Evolutionary conservation across 53 echinoderm and acorn worm species (phyloP).

Genomic region (Glandiceps talaboti): DNA sequence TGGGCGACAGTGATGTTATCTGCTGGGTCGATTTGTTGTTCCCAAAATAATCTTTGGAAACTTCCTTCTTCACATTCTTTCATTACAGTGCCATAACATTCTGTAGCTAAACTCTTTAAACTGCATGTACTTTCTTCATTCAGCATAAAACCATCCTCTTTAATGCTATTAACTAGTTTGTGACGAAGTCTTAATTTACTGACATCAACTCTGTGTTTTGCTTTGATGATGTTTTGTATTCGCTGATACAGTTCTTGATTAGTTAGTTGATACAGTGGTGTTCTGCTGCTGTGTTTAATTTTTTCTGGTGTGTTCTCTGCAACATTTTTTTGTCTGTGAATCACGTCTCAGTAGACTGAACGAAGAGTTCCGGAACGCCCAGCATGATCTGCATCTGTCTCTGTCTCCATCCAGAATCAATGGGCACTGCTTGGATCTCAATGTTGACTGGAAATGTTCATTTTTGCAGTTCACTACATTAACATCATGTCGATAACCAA

Average conservation of each 20-base stretch:
- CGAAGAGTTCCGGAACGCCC: not conserved
- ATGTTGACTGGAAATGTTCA: no score
- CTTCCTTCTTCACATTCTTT: not conserved
- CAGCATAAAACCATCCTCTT: not conserved
- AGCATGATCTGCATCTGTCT: not conserved
- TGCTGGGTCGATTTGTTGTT: not conserved
- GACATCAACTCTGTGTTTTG: not conserved
- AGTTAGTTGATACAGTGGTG: not conserved
- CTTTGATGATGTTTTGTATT: not conserved
- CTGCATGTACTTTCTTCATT: not conserved
- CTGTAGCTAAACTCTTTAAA: not conserved
- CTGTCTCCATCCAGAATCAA: not conserved
- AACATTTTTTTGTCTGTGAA: not conserved
- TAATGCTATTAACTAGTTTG: not conserved
- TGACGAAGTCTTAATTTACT: not conserved
- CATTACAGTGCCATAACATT: not conserved
- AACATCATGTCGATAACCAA: no score
- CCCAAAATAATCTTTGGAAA: not conserved
- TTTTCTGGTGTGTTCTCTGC: not conserved
- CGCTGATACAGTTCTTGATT: not conserved
- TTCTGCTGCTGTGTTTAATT: not conserved
- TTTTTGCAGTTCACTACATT: no score
- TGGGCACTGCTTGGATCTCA: not conserved
- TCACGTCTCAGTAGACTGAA: not conserved
- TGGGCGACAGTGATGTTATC: no score